Conservation (phyloP, 1,140 invertebrate species). For the Drosophila miranda region DNA sequence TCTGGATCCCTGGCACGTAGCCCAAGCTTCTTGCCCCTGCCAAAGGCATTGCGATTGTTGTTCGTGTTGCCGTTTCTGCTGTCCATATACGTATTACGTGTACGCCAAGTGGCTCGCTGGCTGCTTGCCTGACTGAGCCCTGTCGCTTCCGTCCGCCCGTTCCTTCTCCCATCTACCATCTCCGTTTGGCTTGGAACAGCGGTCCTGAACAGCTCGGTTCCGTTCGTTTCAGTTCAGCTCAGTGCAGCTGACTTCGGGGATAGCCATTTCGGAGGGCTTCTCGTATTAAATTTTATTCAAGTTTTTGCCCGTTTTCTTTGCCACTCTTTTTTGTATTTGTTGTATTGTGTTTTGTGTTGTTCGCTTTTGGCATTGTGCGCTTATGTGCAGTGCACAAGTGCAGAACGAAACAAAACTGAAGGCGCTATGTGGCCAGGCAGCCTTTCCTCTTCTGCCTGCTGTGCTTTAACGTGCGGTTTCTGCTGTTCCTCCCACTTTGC, state of each 20-base stretch:
- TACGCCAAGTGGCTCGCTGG: slow-evolving; percentile 48
- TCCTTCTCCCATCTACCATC: not conserved
- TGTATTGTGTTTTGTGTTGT: slow-evolving; percentile 6
- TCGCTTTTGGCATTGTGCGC: slow-evolving; percentile 51
- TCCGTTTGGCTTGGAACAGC: not conserved
- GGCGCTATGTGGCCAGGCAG: slow-evolving; percentile 42
- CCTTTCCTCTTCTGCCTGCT: slow-evolving; percentile 37
- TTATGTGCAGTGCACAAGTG: slow-evolving; percentile 64
- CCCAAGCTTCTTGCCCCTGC: slow-evolving; percentile 19
- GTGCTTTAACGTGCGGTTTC: slow-evolving; percentile 20
- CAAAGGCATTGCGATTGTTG: slow-evolving; percentile 42
- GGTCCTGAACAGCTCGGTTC: slow-evolving; percentile 6
- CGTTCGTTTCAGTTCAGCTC: slow-evolving; percentile 27
- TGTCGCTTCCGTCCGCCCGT: not conserved
- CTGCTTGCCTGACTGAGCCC: slow-evolving; percentile 11
- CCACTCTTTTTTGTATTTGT: not conserved
- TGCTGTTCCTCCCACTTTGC: slow-evolving; percentile 17
- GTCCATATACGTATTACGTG: slow-evolving; percentile 49
- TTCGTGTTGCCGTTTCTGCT: slow-evolving; percentile 17
- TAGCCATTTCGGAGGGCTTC: slow-evolving; percentile 31
- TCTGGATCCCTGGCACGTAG: slow-evolving; percentile 33
- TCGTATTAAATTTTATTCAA: slow-evolving; percentile 46
- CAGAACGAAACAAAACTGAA: slow-evolving; percentile 68
- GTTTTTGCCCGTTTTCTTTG: slow-evolving; percentile 10
- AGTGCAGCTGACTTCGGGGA: slow-evolving; percentile 18